Percentiles rank a stretch among this genome's conserved stretches.
These are phyloP conservation scores for Planococcus citri DNA, from an alignment of 1,140 invertebrate species.

Conservation along the genomic window DNA sequence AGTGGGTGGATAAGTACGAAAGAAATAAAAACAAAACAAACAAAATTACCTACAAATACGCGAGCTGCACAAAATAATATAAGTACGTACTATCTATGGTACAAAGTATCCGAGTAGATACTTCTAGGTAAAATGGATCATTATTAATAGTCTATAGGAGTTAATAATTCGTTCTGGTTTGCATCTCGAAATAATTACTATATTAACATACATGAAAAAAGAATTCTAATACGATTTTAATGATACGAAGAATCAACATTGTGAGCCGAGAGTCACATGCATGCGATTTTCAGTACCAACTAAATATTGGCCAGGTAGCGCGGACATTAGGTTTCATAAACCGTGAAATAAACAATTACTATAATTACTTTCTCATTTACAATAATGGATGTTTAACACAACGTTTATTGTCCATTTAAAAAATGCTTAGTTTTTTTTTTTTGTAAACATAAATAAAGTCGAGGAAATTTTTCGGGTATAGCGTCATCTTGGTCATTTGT, in stretches of 20 bases:
- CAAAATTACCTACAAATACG: too few species aligned
- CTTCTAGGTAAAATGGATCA: not conserved
- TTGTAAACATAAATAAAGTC: not conserved
- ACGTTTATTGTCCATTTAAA: conserved; percentile 4
- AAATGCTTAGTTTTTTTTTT: not conserved
- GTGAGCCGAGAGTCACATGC: not conserved
- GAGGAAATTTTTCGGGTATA: not conserved
- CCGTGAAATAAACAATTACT: conserved; percentile 18
- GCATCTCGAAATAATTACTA: not conserved
- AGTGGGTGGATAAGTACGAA: too few species aligned
- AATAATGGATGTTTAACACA: not conserved
- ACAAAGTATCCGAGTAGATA: not conserved
- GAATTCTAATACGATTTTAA: conserved; percentile 17
- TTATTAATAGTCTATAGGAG: not conserved
- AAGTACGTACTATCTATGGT: too few species aligned
- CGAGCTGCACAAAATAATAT: too few species aligned
- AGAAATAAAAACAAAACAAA: too few species aligned
- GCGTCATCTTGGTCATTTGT: too few species aligned
- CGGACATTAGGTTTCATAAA: conserved; percentile 12
- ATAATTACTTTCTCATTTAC: conserved; percentile 4
- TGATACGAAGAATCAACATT: not conserved
- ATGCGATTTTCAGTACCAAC: not conserved
- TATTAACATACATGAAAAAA: not conserved
- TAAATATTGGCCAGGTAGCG: not conserved
- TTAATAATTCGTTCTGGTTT: not conserved